Conservation (phyloP, 1,140 invertebrate species). For the Coptotermes formosanus region DNA sequence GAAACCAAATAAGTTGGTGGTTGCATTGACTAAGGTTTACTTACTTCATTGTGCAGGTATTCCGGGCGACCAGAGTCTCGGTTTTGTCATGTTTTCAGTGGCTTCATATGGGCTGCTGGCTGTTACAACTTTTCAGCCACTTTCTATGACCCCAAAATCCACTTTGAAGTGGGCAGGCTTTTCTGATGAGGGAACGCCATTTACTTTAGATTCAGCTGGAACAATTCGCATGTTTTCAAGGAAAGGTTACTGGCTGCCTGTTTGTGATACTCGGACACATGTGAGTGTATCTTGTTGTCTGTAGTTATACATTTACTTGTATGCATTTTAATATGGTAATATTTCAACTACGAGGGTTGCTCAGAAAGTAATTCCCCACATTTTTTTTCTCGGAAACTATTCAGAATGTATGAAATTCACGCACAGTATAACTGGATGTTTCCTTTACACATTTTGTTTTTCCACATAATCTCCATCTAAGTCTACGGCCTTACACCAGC, state of each 20-base stretch:
- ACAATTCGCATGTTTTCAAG: conserved; percentile 62
- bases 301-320: no score
- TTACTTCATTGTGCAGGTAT: conserved; percentile 38
- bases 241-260: conserved; percentile 73
- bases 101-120: conserved; percentile 33
- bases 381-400: no score
- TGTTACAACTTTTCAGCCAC: conserved; percentile 38
- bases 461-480: no score
- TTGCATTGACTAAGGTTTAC: not conserved
- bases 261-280: conserved; percentile 68
- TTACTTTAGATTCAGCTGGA: conserved; percentile 65
- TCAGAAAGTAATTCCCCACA: no score
- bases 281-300: conserved; percentile 46
- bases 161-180: conserved; percentile 80
- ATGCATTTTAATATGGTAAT: no score
- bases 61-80: conserved; percentile 49
- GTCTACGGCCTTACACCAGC: no score
- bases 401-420: no score
- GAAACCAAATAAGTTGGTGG: not conserved
- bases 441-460: no score
- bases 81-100: conserved; percentile 46
- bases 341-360: no score
- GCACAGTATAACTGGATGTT: no score
- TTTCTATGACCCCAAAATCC: conserved; percentile 70
- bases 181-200: conserved; percentile 74